Evolutionary conservation across 2,888 invertebrate genomes (phyloP).

Genomic region (Apodemia hepburni): DNA sequence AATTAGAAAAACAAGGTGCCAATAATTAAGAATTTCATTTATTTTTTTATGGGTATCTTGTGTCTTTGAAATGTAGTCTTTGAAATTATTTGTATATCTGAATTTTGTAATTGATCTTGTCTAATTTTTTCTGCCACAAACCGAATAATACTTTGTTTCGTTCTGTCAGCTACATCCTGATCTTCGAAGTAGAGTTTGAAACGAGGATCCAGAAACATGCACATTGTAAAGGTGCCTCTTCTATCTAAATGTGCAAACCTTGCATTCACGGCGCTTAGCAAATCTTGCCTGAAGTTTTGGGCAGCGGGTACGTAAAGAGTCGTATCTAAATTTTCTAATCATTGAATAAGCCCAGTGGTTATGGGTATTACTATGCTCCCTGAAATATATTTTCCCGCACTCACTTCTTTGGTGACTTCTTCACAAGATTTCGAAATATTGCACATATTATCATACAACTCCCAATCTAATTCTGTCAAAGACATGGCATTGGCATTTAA

Average conservation of each 20-base stretch:
- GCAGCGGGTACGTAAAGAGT: too few relatives aligned
- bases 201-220: constrained; percentile 1
- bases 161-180: constrained; percentile 5
- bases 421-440: constrained; percentile 18
- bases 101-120: neutral
- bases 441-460: constrained; percentile 12
- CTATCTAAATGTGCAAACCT: too few relatives aligned
- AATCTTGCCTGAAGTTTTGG: too few relatives aligned
- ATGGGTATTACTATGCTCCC: neutral
- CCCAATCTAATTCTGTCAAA: constrained; percentile 16
- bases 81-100: too few relatives aligned
- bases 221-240: neutral
- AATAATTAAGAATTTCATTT: too few relatives aligned
- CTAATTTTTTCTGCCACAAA: neutral
- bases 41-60: too few relatives aligned
- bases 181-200: constrained; percentile 16
- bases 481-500: constrained; percentile 19
- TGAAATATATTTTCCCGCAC: neutral
- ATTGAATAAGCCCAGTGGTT: neutral
- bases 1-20: too few relatives aligned
- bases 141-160: constrained; percentile 10
- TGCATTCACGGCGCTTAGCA: too few relatives aligned
- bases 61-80: too few relatives aligned
- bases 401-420: neutral
- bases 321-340: too few relatives aligned